Conservation (phyloP, 2,113 vertebrate genomes). For the Sminthopsis crassicaudata region DNA sequence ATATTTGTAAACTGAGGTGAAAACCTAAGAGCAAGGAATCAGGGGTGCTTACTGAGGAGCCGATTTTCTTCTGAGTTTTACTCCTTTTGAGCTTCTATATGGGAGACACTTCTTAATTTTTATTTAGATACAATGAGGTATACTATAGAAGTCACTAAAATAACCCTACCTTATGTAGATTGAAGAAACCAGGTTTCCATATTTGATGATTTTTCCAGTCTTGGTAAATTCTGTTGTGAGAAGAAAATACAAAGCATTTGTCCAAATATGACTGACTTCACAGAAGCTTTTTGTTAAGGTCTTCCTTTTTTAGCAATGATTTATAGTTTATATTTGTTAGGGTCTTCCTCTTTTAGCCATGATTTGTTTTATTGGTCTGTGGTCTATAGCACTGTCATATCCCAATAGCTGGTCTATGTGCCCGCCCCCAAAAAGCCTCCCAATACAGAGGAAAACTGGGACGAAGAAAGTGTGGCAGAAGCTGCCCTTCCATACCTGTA, state of each 20-base stretch:
- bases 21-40: background rate
- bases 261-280: background rate
- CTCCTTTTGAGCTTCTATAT: too few relatives aligned
- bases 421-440: background rate
- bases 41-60: background rate
- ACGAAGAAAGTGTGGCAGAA: rapidly evolving
- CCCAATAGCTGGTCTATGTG: background rate
- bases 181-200: background rate
- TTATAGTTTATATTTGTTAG: background rate
- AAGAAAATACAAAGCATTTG: background rate
- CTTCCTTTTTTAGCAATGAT: background rate
- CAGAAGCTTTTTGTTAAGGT: background rate
- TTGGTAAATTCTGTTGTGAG: background rate
- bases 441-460: background rate
- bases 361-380: background rate
- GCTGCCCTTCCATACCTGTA: background rate
- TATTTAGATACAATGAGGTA: background rate
- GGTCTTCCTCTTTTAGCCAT: background rate
- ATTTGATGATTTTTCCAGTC: background rate
- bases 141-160: background rate
- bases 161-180: background rate
- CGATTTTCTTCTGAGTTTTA: background rate
- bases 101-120: background rate
- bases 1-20: background rate
- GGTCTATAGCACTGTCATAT: background rate